Conservation (phyloP, 2,113 vertebrate genomes). For the Hassar affinis region DNA sequence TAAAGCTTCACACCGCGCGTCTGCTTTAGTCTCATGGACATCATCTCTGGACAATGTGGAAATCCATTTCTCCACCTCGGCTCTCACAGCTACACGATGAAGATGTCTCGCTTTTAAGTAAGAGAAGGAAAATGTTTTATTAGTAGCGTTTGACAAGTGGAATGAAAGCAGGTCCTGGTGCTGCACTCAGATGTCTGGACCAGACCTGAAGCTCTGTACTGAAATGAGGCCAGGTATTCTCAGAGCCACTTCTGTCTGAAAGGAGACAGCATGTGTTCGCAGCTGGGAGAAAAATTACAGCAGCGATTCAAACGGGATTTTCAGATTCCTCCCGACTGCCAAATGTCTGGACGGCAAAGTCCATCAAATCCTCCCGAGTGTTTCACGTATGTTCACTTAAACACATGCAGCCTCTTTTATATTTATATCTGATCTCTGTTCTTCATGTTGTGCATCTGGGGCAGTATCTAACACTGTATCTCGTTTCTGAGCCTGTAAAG, state of each 20-base stretch:
- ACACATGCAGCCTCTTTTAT: neutral
- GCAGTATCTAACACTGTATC: neutral
- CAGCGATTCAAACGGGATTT: neutral
- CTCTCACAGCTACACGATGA: neutral
- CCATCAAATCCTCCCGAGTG: neutral
- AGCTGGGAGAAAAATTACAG: conserved; percentile 7
- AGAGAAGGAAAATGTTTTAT: neutral
- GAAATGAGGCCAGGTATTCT: neutral
- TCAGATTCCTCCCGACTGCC: neutral
- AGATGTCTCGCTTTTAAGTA: neutral
- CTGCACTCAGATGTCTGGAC: neutral
- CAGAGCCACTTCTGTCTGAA: neutral
- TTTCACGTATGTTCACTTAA: neutral
- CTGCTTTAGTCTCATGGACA: neutral
- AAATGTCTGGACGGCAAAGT: neutral
- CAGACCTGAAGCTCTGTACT: neutral
- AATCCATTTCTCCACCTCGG: neutral
- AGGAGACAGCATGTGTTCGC: conserved; percentile 6
- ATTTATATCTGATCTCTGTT: neutral
- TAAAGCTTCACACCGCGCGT: no score
- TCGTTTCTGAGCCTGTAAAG: neutral
- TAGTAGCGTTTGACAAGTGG: neutral
- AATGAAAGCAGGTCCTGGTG: conserved; percentile 2
- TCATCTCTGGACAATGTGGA: neutral
- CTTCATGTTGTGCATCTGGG: no score